Evolutionary conservation across 1,140 invertebrate genomes (phyloP), one percentile per base, ranked within the genome.

Genomic region (Diuraphis noxia): DNA sequence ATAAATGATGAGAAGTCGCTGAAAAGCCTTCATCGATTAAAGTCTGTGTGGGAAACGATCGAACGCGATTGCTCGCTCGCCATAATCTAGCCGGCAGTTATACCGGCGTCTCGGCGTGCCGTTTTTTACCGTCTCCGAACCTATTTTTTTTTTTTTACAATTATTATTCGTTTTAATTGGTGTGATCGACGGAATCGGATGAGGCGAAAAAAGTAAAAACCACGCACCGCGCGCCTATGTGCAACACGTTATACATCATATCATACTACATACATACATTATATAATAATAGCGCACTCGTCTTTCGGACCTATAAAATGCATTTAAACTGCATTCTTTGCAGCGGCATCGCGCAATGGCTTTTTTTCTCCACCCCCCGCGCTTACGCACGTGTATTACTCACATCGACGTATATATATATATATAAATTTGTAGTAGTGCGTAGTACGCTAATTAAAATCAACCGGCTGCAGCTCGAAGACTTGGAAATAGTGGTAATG

Each of bases 271-370:
- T 63, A 56, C 13, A 4, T 13, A 0, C 17, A 72, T 63, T 17
- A 63, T 72, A 72, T 23, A 34, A 84, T 41, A n/a, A 25, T 43
- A n/a, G 84, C 43, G 43, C 38, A 46, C 41, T n/a, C 63, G 38
- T 90, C 88, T 90, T 90, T 90, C 72, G 88, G 72, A 90, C 56
- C 41, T 34, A 79, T 41, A 43, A 90, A 90, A 90, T n/a, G 88
- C 63, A 90, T 77, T 79, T 38, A 79, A 79, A 77, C 89, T 79
- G 40, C 89, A 82, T 82, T 81, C 77, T 82, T 91, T 7, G 25
- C 81, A 17, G 81, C 81, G 36, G 79, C 36, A 82, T 72, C 56
- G 10, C 30, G 82, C n/a, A 72, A 72, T n/a, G 85, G 41, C 34
- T 86, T 49, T 86, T 84, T 86, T 49, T 86, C 34, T 38, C 17